Evolutionary conservation across 2,113 vertebrate species (phyloP), one percentile per base, ranked within the genome.

Genomic region (Eubucco bourcierii): DNA sequence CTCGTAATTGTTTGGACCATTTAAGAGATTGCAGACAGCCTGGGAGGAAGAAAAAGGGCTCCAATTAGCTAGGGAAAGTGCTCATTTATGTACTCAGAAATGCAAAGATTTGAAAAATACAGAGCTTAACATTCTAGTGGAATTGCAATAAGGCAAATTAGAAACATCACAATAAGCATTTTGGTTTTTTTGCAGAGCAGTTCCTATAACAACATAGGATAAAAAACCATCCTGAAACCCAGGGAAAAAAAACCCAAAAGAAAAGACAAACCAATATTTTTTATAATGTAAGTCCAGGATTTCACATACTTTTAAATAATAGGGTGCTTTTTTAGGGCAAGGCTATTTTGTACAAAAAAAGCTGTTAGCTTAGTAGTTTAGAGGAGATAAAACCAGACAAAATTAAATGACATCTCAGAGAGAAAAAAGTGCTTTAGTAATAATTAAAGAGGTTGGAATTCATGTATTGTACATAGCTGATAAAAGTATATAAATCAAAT

Each of bases 81-180:
- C 85, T 96, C 78, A 87, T 92, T 97, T 96, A 88, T 90, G 80
- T 80, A 75, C 87, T 94, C 39, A 64, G 95, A 96, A 96, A 96
- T 91, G 92, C 91, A 95, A 96, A 97, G 85, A 93, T 94, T 95
- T 95, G 41, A 71, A 97, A 97, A 97, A 97, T 82, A 96, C 33
- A 70, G 89, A 96, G 77, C 70, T 95, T 96, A 93, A 77, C n/a
- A 27, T 95, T 90, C 68, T n/a, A 94, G 47, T 29, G 23, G 80
- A 93, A 95, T 86, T 96, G 80, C 80, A 97, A 56, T 84, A 91
- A 93, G 60, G 73, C 64, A 82, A 93, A 87, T 27, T 31, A 70
- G 61, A 93, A 91, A 93, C 73, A 92, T 80, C 83, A 78, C 39
- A 94, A 93, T 95, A 96, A 73, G 34, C 12, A 46, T 90, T 84